phyloP scores from a whole-genome alignment of 2,888 invertebrate species.

The Drosophila macrospina region DNA sequence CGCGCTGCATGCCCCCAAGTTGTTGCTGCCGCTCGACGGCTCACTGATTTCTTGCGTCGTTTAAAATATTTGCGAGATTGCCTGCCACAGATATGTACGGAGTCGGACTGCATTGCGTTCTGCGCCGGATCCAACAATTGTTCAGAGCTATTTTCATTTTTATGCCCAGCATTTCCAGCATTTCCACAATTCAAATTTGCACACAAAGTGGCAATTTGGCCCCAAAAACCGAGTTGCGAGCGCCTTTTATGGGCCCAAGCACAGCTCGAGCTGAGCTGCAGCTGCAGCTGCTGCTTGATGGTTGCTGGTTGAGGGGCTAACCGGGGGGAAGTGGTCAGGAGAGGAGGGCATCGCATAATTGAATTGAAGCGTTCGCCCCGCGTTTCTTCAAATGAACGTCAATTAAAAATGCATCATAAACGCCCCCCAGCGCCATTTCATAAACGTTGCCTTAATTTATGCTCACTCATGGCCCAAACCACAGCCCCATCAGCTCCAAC shows the following conservation, averaged over 20 bases:
- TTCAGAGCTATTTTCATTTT: slow-evolving; percentile 61
- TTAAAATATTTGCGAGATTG: slow-evolving; percentile 78
- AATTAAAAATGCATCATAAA: slow-evolving; percentile 80
- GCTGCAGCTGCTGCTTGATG: slow-evolving; percentile 35
- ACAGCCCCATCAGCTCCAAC: slow-evolving; percentile 23
- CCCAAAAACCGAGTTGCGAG: slow-evolving; percentile 76
- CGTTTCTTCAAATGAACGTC: slow-evolving; percentile 80
- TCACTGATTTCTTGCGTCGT: slow-evolving; percentile 58
- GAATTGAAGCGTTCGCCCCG: slow-evolving; percentile 76
- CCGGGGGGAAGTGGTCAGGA: not conserved
- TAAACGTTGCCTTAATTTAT: slow-evolving; percentile 76
- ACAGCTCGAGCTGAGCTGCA: slow-evolving; percentile 32
- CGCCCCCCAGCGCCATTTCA: slow-evolving; percentile 79
- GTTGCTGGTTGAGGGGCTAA: not conserved
- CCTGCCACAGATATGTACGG: slow-evolving; percentile 59
- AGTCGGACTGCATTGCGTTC: slow-evolving; percentile 4
- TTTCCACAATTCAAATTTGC: slow-evolving; percentile 81
- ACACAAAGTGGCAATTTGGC: slow-evolving; percentile 83
- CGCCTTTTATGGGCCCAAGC: slow-evolving; percentile 72
- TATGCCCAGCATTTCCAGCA: slow-evolving; percentile 67
- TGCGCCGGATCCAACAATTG: slow-evolving; percentile 61
- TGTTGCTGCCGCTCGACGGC: slow-evolving; percentile 13
- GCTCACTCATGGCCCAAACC: slow-evolving; percentile 42
- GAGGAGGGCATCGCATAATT: slow-evolving; percentile 62
- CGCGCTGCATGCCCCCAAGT: slow-evolving; percentile 39